phyloP scores from a whole-genome alignment of 2,113 vertebrate genomes.

The Aptenodytes forsteri region DNA sequence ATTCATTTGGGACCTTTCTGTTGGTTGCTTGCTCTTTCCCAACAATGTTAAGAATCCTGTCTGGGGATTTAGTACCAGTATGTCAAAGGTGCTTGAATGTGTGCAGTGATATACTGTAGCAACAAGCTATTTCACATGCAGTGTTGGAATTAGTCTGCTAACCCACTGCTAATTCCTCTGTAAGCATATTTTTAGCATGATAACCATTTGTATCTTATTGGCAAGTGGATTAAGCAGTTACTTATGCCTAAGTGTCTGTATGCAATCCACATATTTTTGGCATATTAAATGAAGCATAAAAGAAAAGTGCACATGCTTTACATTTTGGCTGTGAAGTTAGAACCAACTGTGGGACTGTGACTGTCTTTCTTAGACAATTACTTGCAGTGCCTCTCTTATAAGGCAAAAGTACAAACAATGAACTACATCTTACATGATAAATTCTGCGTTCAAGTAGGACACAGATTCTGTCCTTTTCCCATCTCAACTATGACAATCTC shows the following conservation, averaged over 20 bases:
- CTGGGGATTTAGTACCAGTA: slow-evolving; percentile 39
- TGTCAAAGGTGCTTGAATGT: slow-evolving; percentile 50
- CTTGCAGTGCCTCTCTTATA: neutral
- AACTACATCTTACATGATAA: neutral
- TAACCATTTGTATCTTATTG: slow-evolving; percentile 48
- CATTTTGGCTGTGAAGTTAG: neutral
- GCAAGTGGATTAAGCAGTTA: slow-evolving; percentile 44
- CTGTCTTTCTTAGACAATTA: slow-evolving; percentile 5
- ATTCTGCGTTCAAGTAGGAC: neutral
- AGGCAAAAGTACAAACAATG: neutral
- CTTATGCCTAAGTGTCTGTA: slow-evolving; percentile 26
- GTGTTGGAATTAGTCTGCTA: slow-evolving; percentile 9
- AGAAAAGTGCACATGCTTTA: slow-evolving; percentile 45
- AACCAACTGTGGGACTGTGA: slow-evolving; percentile 24
- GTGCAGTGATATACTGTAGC: slow-evolving; percentile 6
- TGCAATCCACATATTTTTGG: slow-evolving; percentile 44
- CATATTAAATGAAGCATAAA: slow-evolving; percentile 33
- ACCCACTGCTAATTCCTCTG: slow-evolving; percentile 43
- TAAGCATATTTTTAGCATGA: slow-evolving; percentile 74
- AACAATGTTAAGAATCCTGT: slow-evolving; percentile 39
- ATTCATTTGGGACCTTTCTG: neutral
- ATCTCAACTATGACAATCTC: neutral
- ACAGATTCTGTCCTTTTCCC: neutral
- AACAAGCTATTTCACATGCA: slow-evolving; percentile 16
- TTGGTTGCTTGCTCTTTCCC: neutral